phyloP scores from a whole-genome alignment of 1,140 invertebrate genomes.

The Hetaerina americana region DNA sequence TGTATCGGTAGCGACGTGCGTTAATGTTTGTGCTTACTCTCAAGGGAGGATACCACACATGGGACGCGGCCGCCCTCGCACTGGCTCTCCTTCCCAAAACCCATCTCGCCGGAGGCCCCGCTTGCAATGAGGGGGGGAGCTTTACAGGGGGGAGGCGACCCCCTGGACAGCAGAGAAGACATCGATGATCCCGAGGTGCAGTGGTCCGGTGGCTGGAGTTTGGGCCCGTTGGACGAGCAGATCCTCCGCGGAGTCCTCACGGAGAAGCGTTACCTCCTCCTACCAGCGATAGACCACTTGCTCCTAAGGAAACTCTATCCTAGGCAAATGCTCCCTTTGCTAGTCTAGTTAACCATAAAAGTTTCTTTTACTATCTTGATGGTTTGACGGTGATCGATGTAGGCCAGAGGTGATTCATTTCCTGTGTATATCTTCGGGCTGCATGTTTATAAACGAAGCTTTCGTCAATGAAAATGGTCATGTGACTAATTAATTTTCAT shows the following conservation, averaged over 20 bases:
- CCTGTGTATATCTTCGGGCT: background rate
- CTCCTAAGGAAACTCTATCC: slow-evolving; percentile 19
- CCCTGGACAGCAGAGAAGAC: background rate
- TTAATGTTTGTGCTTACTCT: no score
- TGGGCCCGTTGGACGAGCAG: slow-evolving; percentile 13
- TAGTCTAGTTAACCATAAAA: background rate
- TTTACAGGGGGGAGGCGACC: background rate
- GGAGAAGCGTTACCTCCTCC: slow-evolving; percentile 38
- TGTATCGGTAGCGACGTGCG: no score
- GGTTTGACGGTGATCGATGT: background rate
- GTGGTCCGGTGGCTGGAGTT: no score
- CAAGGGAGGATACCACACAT: slow-evolving; percentile 11
- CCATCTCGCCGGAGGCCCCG: background rate
- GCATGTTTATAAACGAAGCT: background rate
- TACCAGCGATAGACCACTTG: slow-evolving; percentile 40
- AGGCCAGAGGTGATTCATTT: background rate
- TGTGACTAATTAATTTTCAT: no score
- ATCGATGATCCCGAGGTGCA: background rate
- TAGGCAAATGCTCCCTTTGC: background rate
- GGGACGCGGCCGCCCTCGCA: slow-evolving; percentile 4
- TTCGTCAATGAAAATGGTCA: no score
- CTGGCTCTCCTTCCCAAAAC: background rate
- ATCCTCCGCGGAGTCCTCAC: slow-evolving; percentile 25
- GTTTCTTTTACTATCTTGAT: background rate
- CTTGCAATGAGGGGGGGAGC: background rate